Evolutionary conservation across 2,797 vertebrate genomes (phyloP), one percentile per base, ranked within the genome.

Genomic region (Crax fasciolata): DNA sequence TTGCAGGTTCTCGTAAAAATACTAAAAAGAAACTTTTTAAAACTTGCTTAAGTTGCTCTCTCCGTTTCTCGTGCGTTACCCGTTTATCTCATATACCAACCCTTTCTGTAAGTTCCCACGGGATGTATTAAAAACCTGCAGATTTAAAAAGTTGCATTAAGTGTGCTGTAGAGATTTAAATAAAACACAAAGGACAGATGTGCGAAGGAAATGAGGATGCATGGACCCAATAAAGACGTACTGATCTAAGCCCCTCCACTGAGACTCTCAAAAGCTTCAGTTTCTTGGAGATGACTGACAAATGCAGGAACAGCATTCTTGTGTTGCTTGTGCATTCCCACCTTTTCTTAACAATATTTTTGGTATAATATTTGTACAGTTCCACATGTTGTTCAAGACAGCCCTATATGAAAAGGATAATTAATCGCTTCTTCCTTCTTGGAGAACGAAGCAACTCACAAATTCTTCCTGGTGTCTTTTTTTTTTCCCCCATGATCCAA

Each of bases 291-390:
- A 96, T 97, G 91, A 96, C 97, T 49, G 95, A 96, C 97, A 97
- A 97, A 97, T 92, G 97, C 97, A 97, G 98, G 97, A 97, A 96
- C 97, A 96, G 97, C 98, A 81, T 97, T 97, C 97, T 96, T 81
- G 91, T 92, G 97, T 97, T 97, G 98, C 97, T 97, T 97, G 96
- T 94, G 97, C 97, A 96, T 96, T 98, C 98, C 96, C 98, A 97
- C 97, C 97, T 97, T 97, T 97, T 97, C 97, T 97, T 87, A 97
- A 95, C 97, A 97, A 95, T 97, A 97, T 98, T 98, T 98, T 98
- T 98, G 98, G 98, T 98, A 98, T 98, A 98, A 96, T 98, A 97
- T 98, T 98, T 98, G 98, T 98, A 98, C 98, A 98, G 98, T 98
- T 98, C 98, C 98, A 98, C 98, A 97, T 97, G 97, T 98, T 97